Evolutionary conservation across 2,113 vertebrate genomes (phyloP).

Genomic region (Tragelaphus strepsiceros): DNA sequence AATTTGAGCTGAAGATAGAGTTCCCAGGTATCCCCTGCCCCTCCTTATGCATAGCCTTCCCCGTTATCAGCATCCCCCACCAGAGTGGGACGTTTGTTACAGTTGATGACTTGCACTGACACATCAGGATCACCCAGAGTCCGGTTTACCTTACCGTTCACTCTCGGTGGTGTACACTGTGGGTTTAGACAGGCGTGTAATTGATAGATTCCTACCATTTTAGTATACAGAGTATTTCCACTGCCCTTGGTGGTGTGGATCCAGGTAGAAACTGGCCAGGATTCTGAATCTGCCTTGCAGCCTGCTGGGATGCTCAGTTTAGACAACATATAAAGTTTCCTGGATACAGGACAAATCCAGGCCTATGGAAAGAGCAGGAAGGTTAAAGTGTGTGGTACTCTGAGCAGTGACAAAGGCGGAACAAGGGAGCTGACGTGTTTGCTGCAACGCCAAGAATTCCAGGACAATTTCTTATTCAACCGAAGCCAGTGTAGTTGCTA

Average conservation of each 20-base stretch:
- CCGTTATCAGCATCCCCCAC: too few species aligned
- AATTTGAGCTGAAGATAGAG: neutral
- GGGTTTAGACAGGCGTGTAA: neutral
- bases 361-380: constrained; percentile 72
- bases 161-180: neutral
- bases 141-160: neutral
- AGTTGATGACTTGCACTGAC: neutral
- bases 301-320: constrained; percentile 73
- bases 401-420: constrained; percentile 75
- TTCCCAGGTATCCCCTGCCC: neutral
- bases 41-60: neutral
- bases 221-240: neutral
- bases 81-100: neutral
- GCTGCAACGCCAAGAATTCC: constrained; percentile 66
- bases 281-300: constrained; percentile 48
- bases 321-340: constrained; percentile 79
- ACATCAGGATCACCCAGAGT: too few species aligned
- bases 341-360: constrained; percentile 37
- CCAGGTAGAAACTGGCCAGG: constrained; percentile 64
- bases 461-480: constrained; percentile 74
- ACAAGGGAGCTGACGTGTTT: constrained; percentile 78
- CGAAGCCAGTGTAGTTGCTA: constrained; percentile 64
- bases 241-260: constrained; percentile 4
- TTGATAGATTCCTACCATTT: neutral
- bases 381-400: constrained; percentile 77